A percentile compares a stretch with the other conserved stretches of the same genome.
phyloP scores from a whole-genome alignment of 1,140 invertebrate genomes.

The Drosophila ananassae region DNA sequence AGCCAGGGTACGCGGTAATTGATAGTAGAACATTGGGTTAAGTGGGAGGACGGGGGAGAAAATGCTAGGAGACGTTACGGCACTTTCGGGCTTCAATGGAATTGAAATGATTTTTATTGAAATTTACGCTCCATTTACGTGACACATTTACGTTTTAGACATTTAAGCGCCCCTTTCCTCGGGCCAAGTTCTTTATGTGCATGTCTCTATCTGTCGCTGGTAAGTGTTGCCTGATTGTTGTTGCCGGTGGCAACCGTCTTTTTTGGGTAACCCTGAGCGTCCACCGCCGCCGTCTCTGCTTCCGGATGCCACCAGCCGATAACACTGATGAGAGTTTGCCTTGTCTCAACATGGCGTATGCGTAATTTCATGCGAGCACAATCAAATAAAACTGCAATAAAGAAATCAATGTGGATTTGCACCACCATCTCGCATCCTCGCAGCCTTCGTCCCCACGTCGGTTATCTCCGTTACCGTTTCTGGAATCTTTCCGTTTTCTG shows the following conservation, averaged over 20 bases:
- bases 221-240: conserved; percentile 74
- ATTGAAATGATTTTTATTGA: conserved; percentile 83
- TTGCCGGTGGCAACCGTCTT: conserved; percentile 41
- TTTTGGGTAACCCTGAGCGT: not conserved
- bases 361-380: conserved; percentile 76
- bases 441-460: not conserved
- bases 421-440: not conserved
- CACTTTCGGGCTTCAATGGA: conserved; percentile 67
- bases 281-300: not conserved
- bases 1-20: conserved; percentile 38
- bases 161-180: conserved; percentile 46
- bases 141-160: conserved; percentile 82
- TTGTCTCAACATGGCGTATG: conserved; percentile 77
- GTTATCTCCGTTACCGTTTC: conserved; percentile 30
- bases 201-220: conserved; percentile 45
- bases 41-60: too few relatives aligned
- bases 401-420: conserved; percentile 78
- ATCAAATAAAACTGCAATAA: conserved; percentile 82
- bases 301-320: conserved; percentile 58
- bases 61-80: conserved; percentile 50
- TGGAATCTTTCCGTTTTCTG: conserved; percentile 6
- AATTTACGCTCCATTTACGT: conserved; percentile 83
- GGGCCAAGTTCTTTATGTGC: conserved; percentile 23
- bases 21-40: conserved; percentile 32
- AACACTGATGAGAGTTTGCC: conserved; percentile 70